Evolutionary conservation across 2,797 vertebrate species (phyloP).

Genomic region (Falco novaeseelandiae): DNA sequence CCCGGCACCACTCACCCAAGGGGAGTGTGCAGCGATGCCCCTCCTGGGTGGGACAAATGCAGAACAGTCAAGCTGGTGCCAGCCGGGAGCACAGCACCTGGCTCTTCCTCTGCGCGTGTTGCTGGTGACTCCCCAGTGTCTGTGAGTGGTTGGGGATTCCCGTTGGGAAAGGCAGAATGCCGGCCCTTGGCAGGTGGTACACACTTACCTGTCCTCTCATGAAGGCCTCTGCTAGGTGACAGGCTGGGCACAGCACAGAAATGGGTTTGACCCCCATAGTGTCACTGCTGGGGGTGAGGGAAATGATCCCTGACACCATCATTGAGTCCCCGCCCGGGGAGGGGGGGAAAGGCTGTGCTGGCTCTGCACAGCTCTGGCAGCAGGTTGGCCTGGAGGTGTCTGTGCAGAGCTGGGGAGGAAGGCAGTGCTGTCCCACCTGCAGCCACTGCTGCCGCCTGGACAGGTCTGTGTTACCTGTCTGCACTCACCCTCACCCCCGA

Average conservation of each 20-base stretch:
- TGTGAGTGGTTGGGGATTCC: background rate
- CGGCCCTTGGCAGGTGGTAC: background rate
- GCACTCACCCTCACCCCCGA: background rate
- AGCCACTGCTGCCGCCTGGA: background rate
- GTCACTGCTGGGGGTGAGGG: background rate
- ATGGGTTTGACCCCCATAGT: background rate
- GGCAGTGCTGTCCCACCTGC: background rate
- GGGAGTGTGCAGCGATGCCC: background rate
- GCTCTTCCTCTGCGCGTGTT: background rate
- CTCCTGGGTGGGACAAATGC: background rate
- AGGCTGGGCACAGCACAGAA: background rate
- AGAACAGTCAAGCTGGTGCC: background rate
- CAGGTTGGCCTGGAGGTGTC: background rate
- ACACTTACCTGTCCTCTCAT: background rate
- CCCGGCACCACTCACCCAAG: background rate
- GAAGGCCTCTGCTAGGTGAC: background rate
- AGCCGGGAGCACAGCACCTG: background rate
- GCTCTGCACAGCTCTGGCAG: background rate
- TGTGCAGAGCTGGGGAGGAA: background rate
- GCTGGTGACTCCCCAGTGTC: background rate
- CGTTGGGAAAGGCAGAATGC: background rate
- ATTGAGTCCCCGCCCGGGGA: rapidly evolving
- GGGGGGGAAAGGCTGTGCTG: background rate
- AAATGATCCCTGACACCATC: background rate
- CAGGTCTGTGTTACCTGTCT: background rate